phyloP scores from a whole-genome alignment of 2,888 invertebrate genomes.

The Dorcus parallelipipedus region DNA sequence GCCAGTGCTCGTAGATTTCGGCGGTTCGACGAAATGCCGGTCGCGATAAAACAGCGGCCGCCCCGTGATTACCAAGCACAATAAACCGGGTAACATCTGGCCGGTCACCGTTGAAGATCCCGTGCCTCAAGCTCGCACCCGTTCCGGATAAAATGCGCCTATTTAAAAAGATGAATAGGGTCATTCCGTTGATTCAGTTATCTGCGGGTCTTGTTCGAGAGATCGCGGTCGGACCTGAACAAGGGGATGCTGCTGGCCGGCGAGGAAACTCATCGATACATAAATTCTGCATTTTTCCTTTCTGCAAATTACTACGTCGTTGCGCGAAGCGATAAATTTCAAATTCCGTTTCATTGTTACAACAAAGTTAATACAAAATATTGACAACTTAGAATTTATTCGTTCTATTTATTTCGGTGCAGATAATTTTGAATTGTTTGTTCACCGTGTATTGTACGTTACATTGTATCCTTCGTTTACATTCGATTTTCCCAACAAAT shows the following conservation, averaged over 20 bases:
- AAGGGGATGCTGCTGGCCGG: neutral
- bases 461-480: no score
- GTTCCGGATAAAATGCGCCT: slow-evolving; percentile 30
- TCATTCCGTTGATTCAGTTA: slow-evolving; percentile 66
- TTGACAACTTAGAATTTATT: no score
- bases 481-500: no score
- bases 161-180: slow-evolving; percentile 64
- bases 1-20: no score
- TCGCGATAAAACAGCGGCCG: slow-evolving; percentile 39
- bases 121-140: slow-evolving; percentile 15
- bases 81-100: slow-evolving; percentile 38
- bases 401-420: no score
- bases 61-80: slow-evolving; percentile 43
- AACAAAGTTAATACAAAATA: neutral
- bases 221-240: neutral
- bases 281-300: slow-evolving; percentile 1
- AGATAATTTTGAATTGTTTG: no score
- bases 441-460: no score
- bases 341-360: neutral
- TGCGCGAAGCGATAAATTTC: neutral
- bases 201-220: slow-evolving; percentile 38
- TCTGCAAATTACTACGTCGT: neutral
- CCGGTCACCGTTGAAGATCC: slow-evolving; percentile 28
- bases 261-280: neutral
- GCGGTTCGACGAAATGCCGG: neutral